These are phyloP conservation scores for Apamea epomidion DNA, from an alignment of 2,888 invertebrate species.

Conservation along the genomic window DNA sequence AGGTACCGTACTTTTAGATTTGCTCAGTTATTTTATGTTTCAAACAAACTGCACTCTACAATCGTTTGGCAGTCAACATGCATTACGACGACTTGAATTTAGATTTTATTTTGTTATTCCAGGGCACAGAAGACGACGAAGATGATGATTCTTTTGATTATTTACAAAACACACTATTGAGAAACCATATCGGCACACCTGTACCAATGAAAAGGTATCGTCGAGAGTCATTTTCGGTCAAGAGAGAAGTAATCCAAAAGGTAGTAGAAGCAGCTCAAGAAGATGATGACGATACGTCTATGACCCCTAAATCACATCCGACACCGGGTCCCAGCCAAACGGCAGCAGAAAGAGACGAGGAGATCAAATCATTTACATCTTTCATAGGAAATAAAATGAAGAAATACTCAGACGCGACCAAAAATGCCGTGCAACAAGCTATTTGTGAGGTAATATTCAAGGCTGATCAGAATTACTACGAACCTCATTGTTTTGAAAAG, in stretches of 20 bases:
- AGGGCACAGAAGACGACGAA: slow-evolving; percentile 51
- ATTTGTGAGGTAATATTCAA: slow-evolving; percentile 78
- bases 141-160: slow-evolving; percentile 45
- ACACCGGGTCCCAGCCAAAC: slow-evolving; percentile 55
- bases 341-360: slow-evolving; percentile 67
- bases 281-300: slow-evolving; percentile 9
- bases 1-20: neutral
- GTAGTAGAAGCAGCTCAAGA: slow-evolving; percentile 22
- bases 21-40: neutral
- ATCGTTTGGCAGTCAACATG: neutral
- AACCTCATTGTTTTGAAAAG: slow-evolving; percentile 61
- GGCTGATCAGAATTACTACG: slow-evolving; percentile 73
- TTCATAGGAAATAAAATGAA: slow-evolving; percentile 78
- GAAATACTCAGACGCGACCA: slow-evolving; percentile 71
- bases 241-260: slow-evolving; percentile 36
- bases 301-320: slow-evolving; percentile 18
- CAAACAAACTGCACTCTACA: neutral
- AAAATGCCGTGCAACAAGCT: slow-evolving; percentile 74
- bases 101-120: slow-evolving; percentile 9
- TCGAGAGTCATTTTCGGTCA: slow-evolving; percentile 20
- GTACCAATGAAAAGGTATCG: slow-evolving; percentile 32
- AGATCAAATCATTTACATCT: slow-evolving; percentile 73
- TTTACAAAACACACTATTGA: slow-evolving; percentile 48
- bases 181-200: slow-evolving; percentile 42
- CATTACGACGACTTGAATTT: neutral